These are phyloP conservation scores for Temnothorax ravouxi DNA, from an alignment of 2,888 invertebrate species.

Conservation along the genomic window DNA sequence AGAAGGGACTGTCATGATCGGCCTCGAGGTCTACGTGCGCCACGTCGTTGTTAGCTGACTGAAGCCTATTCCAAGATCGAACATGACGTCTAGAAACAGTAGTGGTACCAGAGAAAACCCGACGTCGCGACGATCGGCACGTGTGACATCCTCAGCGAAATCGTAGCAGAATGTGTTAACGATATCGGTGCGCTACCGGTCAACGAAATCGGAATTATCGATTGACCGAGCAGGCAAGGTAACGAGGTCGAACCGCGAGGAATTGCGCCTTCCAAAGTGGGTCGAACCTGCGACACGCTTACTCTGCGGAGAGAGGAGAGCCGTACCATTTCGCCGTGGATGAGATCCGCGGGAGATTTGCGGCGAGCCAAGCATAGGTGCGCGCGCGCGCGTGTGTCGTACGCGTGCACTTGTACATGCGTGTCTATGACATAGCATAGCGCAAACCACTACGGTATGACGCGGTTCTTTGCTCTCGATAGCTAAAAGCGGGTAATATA, in stretches of 20 bases:
- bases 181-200: neutral
- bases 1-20: conserved; percentile 16
- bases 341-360: conserved; percentile 53
- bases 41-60: conserved; percentile 16
- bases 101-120: conserved; percentile 13
- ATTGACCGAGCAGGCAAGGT: conserved; percentile 16
- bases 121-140: neutral
- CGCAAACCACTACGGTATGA: conserved; percentile 44
- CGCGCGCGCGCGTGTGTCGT: conserved; percentile 12
- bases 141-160: neutral
- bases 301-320: conserved; percentile 7
- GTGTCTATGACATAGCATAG: conserved; percentile 45
- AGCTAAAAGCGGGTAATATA: conserved; percentile 59
- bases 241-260: conserved; percentile 32
- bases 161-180: conserved; percentile 24
- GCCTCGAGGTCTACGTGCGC: conserved; percentile 4
- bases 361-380: conserved; percentile 46
- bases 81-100: conserved; percentile 4
- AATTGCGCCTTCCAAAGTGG: conserved; percentile 42
- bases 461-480: conserved; percentile 66
- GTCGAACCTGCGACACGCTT: conserved; percentile 45
- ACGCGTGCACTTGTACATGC: conserved; percentile 36
- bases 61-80: neutral
- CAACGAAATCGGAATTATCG: conserved; percentile 55
- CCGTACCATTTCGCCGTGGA: conserved; percentile 59